phyloP scores from a whole-genome alignment of 2,888 invertebrate genomes.

The Mythimna pallens region DNA sequence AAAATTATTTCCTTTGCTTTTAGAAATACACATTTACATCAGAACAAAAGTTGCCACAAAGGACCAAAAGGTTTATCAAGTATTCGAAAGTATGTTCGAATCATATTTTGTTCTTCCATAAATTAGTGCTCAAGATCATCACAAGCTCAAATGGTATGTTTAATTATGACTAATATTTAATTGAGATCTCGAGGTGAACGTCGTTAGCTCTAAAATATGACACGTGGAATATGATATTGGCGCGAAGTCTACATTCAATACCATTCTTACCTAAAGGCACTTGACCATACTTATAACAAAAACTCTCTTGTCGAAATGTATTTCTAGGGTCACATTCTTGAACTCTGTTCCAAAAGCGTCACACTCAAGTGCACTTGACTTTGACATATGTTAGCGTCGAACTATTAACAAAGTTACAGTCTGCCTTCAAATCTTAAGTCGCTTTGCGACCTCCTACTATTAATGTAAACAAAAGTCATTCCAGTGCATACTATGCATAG shows the following conservation, averaged over 20 bases:
- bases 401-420: conserved; percentile 22
- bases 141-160: conserved; percentile 46
- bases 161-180: conserved; percentile 61
- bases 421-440: conserved; percentile 52
- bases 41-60: neutral
- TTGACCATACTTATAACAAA: neutral
- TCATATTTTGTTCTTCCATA: conserved; percentile 11
- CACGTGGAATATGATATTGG: conserved; percentile 29
- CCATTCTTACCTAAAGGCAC: neutral
- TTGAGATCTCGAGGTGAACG: conserved; percentile 49
- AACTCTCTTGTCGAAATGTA: neutral
- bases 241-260: neutral
- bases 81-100: conserved; percentile 6
- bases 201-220: conserved; percentile 23
- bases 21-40: neutral
- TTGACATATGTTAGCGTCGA: conserved; percentile 8
- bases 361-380: conserved; percentile 19
- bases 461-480: conserved; percentile 57
- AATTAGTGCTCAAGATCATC: conserved; percentile 49
- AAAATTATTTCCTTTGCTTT: no score
- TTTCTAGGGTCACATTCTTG: conserved; percentile 7
- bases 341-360: conserved; percentile 7
- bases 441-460: conserved; percentile 42
- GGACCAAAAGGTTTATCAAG: conserved; percentile 3
- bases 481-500: conserved; percentile 10